phyloP scores from a whole-genome alignment of 2,113 vertebrate genomes.

The Riparia riparia region DNA sequence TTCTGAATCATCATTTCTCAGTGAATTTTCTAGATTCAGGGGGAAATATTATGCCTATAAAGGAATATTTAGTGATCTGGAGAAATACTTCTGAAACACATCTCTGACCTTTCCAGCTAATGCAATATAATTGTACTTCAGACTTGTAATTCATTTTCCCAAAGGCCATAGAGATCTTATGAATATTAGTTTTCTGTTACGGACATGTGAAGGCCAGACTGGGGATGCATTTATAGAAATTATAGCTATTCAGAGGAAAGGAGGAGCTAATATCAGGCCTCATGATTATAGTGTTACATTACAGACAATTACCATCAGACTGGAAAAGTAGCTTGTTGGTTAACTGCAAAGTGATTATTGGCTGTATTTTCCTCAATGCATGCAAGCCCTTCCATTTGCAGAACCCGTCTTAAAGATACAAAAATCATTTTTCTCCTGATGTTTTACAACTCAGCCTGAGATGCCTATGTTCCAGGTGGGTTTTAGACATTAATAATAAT shows the following conservation, averaged over 20 bases:
- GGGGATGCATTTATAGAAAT: neutral
- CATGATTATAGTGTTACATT: neutral
- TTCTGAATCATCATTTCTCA: neutral
- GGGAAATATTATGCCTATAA: neutral
- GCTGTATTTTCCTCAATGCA: neutral
- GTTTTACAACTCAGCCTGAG: neutral
- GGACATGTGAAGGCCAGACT: neutral
- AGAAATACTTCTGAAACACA: neutral
- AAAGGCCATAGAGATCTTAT: neutral
- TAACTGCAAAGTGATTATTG: neutral
- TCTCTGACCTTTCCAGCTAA: neutral
- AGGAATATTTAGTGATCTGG: neutral
- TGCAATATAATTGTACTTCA: neutral
- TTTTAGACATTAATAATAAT: neutral
- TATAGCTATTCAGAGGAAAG: neutral
- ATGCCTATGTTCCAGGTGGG: neutral
- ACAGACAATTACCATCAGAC: neutral
- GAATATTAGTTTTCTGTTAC: neutral
- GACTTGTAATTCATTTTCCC: neutral
- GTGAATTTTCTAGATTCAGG: neutral
- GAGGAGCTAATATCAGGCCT: neutral
- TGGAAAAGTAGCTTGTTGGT: neutral
- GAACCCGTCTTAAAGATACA: neutral
- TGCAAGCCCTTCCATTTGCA: rapidly evolving
- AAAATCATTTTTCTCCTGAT: neutral